Evolutionary conservation across 2,888 invertebrate species (phyloP).

Genomic region (Philereme vetulata): DNA sequence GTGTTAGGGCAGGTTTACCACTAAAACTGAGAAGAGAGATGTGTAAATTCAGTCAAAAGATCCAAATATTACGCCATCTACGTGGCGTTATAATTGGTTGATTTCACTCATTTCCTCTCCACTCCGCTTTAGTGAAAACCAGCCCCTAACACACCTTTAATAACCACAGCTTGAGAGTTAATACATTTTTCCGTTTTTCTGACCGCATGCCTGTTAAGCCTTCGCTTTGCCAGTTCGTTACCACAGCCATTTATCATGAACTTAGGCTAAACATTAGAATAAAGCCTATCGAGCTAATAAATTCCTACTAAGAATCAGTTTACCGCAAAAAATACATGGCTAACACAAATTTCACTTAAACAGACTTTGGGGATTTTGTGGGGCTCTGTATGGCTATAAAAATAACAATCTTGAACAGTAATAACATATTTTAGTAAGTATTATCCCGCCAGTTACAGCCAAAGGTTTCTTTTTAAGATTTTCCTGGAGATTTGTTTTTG

Average conservation of each 20-base stretch:
- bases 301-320: constrained; percentile 54
- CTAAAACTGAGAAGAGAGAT: too few relatives aligned
- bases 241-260: too few relatives aligned
- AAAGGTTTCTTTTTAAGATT: constrained; percentile 17
- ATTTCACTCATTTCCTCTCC: too few relatives aligned
- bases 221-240: too few relatives aligned
- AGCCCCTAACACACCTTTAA: too few relatives aligned
- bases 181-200: constrained; percentile 6
- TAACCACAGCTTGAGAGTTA: too few relatives aligned
- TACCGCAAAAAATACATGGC: constrained; percentile 54
- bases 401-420: constrained; percentile 53
- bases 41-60: too few relatives aligned
- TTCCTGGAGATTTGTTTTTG: constrained; percentile 9
- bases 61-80: too few relatives aligned
- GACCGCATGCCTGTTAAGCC: constrained; percentile 3
- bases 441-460: constrained; percentile 25
- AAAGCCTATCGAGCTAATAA: constrained; percentile 33
- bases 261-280: constrained; percentile 4
- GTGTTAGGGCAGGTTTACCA: too few relatives aligned
- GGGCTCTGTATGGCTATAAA: constrained; percentile 58
- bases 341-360: constrained; percentile 70
- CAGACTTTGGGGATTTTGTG: constrained; percentile 60
- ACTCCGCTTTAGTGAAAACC: too few relatives aligned
- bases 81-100: too few relatives aligned
- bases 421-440: constrained; percentile 44